Percentiles rank a stretch among this genome's conserved stretches.
These are phyloP conservation scores for Metalampra italica DNA, from an alignment of 2,888 invertebrate species.

Conservation along the genomic window DNA sequence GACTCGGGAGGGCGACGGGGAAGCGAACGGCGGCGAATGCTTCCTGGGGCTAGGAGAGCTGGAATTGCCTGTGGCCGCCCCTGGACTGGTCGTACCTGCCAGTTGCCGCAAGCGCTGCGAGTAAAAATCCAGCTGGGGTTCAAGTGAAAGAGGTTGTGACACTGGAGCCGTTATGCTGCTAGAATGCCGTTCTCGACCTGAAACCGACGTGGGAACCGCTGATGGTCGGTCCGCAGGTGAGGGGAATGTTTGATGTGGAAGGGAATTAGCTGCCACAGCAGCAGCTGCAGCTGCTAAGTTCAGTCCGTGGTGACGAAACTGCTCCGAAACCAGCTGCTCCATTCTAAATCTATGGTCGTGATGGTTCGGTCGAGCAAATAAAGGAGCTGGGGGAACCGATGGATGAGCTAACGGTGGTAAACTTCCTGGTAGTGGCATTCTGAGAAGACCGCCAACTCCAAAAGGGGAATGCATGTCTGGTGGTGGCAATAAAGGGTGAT, in stretches of 20 bases:
- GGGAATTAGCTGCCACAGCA: constrained; percentile 81
- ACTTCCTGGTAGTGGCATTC: constrained; percentile 85
- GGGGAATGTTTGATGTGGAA: constrained; percentile 80
- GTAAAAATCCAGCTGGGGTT: constrained; percentile 98
- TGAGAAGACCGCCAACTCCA: constrained; percentile 83
- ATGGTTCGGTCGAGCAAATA: constrained; percentile 87
- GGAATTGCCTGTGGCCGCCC: constrained; percentile 90
- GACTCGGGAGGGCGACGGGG: constrained; percentile 87
- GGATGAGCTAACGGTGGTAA: constrained; percentile 82
- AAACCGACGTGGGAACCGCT: constrained; percentile 70
- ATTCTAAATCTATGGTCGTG: constrained; percentile 89
- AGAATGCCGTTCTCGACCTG: constrained; percentile 61
- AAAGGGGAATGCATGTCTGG: constrained; percentile 88
- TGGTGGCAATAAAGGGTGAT: constrained; percentile 83
- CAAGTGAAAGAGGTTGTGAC: constrained; percentile 84
- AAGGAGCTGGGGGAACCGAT: constrained; percentile 84
- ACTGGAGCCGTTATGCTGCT: constrained; percentile 44
- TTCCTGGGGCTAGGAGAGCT: constrained; percentile 90
- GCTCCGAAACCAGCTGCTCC: constrained; percentile 90
- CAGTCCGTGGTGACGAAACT: constrained; percentile 88
- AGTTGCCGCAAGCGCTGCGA: constrained; percentile 99
- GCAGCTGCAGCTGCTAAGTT: constrained; percentile 88
- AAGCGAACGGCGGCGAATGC: constrained; percentile 88
- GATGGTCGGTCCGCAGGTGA: constrained; percentile 80
- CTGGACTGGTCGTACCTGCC: constrained; percentile 96